Percentiles rank a stretch among this genome's conserved stretches.
Evolutionary conservation across 2,113 vertebrate species (phyloP).

Genomic region (Onychostoma macrolepis): DNA sequence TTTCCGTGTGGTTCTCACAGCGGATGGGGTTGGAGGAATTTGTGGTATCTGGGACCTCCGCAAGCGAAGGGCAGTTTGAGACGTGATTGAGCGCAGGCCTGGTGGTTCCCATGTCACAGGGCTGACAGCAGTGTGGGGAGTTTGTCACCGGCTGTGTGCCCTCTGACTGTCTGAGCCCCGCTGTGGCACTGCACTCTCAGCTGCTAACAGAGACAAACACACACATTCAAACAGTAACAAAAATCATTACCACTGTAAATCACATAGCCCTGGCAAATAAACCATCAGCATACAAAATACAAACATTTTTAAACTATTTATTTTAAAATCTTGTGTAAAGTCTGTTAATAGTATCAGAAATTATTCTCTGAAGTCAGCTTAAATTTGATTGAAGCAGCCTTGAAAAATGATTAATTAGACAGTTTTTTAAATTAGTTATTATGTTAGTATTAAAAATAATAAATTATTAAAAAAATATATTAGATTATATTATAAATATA

Average conservation of each 20-base stretch:
- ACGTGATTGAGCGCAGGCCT: slow-evolving; percentile 48
- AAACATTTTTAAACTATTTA: not conserved
- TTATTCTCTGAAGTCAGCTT: too few relatives aligned
- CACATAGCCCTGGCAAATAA: not conserved
- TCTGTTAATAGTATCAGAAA: not conserved
- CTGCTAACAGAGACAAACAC: slow-evolving; percentile 39
- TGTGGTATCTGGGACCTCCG: slow-evolving; percentile 53
- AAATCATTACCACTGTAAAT: not conserved
- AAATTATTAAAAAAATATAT: too few relatives aligned
- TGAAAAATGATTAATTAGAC: too few relatives aligned
- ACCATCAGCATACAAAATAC: not conserved
- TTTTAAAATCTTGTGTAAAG: not conserved
- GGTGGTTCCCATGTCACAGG: slow-evolving; percentile 52
- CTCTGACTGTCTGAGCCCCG: slow-evolving; percentile 28
- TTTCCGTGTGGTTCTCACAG: slow-evolving; percentile 49
- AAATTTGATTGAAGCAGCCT: too few relatives aligned
- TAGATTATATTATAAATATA: too few relatives aligned
- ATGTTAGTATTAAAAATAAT: too few relatives aligned
- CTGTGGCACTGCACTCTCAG: slow-evolving; percentile 39
- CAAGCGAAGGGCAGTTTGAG: not conserved
- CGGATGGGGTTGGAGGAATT: slow-evolving; percentile 42
- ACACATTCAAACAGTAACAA: not conserved
- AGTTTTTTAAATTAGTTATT: too few relatives aligned
- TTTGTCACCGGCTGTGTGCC: slow-evolving; percentile 47
- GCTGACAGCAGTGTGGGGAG: slow-evolving; percentile 53